Base-by-base conservation (phyloP, 1,140 invertebrate genomes). In the Campoletis sonorensis region DNA sequence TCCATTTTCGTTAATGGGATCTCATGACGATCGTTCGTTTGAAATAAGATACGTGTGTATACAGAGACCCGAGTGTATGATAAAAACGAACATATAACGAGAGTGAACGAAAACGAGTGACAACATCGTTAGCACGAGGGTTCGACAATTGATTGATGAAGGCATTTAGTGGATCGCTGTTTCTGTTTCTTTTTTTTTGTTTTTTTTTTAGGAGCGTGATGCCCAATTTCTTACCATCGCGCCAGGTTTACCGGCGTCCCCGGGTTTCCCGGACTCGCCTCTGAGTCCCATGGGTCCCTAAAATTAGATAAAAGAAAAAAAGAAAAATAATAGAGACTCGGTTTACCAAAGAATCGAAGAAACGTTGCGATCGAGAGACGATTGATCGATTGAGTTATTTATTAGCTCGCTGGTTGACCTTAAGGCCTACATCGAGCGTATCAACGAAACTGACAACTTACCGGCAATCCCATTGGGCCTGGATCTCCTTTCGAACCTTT, bases 401-500 rank as follows among this genome's bases (percentile, higher is more conserved):
- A 45, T 45, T 13, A 45, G 40, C 13, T 45, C 13, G 40, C 8
- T 45, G 3, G 7, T 45, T 45, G 40, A 45, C 40, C 40, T 45
- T 13, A 0, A 45, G 40, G 8, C 40, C 13, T 45, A 45, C 0
- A 8, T 1, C 40, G 40, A 45, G 40, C 8, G 8, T 45, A 45
- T 45, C 40, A 45, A 10, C 7, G 11, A 13, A 1, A 10, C 2
- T 1, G 13, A 13, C 40, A 45, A 96, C 96, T 95, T 95, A 98
- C 98, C 86, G 98, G 98, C 89, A 98, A 93, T 90, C 98, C 98
- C 97, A 98, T 98, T 72, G 97, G 97, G 86, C 98, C 98, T 72
- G 96, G 95, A 92, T 98, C 97, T 77, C 98, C 98, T 92, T 96
- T 97, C 71, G 94, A 93, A 76, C 97, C 98, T 92, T 97, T 97